These are phyloP conservation scores for Cyanoliseus patagonus DNA, from an alignment of 2,113 vertebrate genomes.

Conservation along the genomic window DNA sequence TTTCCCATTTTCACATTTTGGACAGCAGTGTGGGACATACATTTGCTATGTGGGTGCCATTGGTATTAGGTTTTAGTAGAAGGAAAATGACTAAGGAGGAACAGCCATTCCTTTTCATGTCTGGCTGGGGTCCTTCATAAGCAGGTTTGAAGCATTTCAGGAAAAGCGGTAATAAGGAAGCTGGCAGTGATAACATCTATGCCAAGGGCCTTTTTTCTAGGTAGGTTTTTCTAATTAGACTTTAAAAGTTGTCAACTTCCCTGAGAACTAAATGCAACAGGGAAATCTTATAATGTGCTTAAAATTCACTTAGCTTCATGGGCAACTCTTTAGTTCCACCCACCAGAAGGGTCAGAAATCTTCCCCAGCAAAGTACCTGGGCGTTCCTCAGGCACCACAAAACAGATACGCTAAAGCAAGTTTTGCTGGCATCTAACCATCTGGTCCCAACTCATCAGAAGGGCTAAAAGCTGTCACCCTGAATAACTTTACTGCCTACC, in stretches of 20 bases:
- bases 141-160: background rate
- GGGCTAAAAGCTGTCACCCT: conserved; percentile 31
- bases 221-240: background rate
- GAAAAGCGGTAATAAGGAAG: background rate
- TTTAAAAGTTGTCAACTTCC: background rate
- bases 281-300: background rate
- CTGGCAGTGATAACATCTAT: background rate
- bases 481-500: conserved; percentile 9
- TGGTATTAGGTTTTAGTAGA: background rate
- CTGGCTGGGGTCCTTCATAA: background rate
- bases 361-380: background rate
- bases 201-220: background rate
- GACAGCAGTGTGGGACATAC: background rate
- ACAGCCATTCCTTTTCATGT: background rate
- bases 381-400: background rate
- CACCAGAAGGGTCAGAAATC: background rate
- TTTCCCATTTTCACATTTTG: background rate
- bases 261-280: background rate
- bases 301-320: background rate
- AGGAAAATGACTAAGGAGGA: background rate
- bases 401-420: background rate
- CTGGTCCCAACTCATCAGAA: background rate
- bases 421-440: conserved; percentile 1
- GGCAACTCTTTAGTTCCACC: background rate
- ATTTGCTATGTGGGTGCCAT: background rate